Evolutionary conservation across 2,113 vertebrate genomes (phyloP).

Genomic region (Toxotes jaculatrix): DNA sequence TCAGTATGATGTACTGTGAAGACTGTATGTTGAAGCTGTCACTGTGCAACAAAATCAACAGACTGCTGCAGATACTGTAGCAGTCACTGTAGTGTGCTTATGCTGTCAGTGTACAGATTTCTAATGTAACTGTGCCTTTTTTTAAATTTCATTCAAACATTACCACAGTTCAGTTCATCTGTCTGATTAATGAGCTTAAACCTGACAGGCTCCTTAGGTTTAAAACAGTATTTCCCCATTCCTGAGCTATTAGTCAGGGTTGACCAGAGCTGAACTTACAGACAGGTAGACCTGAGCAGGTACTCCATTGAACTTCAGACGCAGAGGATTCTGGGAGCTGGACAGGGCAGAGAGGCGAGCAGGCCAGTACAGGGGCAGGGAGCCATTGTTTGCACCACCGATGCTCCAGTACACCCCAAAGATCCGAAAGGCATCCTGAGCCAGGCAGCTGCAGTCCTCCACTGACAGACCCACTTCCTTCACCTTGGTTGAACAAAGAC

Average conservation of each 20-base stretch:
- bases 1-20: not conserved
- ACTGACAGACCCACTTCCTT: slow-evolving; percentile 85
- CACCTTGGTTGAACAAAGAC: slow-evolving; percentile 72
- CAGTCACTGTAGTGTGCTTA: not conserved
- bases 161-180: not conserved
- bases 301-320: slow-evolving; percentile 83
- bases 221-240: too few relatives aligned
- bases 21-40: not conserved
- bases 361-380: slow-evolving; percentile 82
- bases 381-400: slow-evolving; percentile 62
- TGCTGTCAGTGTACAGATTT: too few relatives aligned
- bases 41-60: not conserved
- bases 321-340: slow-evolving; percentile 80
- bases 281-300: slow-evolving; percentile 85
- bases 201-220: too few relatives aligned
- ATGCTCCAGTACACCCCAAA: slow-evolving; percentile 84
- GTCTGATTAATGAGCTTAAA: not conserved
- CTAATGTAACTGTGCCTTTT: too few relatives aligned
- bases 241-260: too few relatives aligned
- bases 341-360: slow-evolving; percentile 80
- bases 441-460: slow-evolving; percentile 87
- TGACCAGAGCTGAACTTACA: slow-evolving; percentile 76
- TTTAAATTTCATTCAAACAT: too few relatives aligned
- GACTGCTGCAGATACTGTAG: too few relatives aligned
- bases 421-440: slow-evolving; percentile 82